Evolutionary conservation across 1,140 invertebrate species (phyloP).

Genomic region (Plectus sambesii): DNA sequence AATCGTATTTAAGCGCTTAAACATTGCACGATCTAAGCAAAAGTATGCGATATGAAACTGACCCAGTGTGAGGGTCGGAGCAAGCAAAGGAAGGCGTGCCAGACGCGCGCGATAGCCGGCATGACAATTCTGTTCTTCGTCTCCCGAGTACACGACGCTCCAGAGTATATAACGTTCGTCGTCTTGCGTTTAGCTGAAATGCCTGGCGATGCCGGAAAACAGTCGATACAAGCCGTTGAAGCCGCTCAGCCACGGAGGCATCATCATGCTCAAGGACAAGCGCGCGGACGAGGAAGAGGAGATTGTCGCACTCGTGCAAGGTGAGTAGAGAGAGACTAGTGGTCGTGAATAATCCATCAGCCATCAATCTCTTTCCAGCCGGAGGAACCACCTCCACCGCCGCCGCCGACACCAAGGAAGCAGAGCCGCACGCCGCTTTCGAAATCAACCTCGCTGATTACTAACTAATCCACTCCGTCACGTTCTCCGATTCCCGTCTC

Average conservation of each 20-base stretch:
- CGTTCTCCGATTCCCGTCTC: no score
- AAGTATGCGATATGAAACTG: no score
- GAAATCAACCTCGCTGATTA: conserved; percentile 30
- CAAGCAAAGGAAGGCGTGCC: no score
- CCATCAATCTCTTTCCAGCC: no score
- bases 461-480: no score
- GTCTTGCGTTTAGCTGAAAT: conserved; percentile 57
- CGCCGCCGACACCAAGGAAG: conserved; percentile 19
- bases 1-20: no score
- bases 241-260: conserved; percentile 70
- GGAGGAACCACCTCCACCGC: conserved; percentile 21
- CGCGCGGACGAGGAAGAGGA: conserved; percentile 67
- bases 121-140: no score
- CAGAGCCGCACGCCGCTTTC: conserved; percentile 24
- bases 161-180: conserved; percentile 16
- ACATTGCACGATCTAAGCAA: no score
- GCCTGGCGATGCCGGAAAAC: conserved; percentile 66
- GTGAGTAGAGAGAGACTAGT: no score
- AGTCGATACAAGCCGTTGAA: conserved; percentile 73
- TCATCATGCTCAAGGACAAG: conserved; percentile 72
- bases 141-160: background rate
- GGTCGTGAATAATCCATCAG: no score
- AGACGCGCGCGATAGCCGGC: no score
- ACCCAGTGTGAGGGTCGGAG: no score
- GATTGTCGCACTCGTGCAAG: conserved; percentile 79